Conservation (phyloP, 2,888 invertebrate genomes). For the Catocala fraxini region DNA sequence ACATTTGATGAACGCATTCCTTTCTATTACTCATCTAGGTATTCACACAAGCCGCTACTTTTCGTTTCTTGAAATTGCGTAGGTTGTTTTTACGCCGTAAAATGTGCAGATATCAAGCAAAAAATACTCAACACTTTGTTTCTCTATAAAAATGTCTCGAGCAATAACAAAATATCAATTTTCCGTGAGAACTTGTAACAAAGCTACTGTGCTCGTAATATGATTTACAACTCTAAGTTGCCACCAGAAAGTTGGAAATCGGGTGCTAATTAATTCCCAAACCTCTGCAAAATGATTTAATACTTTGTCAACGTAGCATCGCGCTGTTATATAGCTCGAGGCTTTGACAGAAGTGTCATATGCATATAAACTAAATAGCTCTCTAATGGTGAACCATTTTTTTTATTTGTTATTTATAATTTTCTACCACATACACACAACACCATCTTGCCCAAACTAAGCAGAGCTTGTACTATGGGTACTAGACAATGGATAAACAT, state of each 20-base stretch:
- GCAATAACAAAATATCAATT: slow-evolving; percentile 40
- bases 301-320: no score
- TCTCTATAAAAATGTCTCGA: slow-evolving; percentile 6
- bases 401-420: no score
- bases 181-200: slow-evolving; percentile 32
- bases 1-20: neutral
- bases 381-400: no score
- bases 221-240: slow-evolving; percentile 45
- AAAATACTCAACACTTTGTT: slow-evolving; percentile 5
- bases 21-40: slow-evolving; percentile 11
- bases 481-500: no score
- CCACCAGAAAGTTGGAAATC: slow-evolving; percentile 46
- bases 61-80: slow-evolving; percentile 6
- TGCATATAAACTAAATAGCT: no score
- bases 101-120: slow-evolving; percentile 8
- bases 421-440: no score
- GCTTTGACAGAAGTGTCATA: no score
- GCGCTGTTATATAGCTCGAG: no score
- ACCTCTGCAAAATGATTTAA: slow-evolving; percentile 33
- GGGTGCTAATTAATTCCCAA: slow-evolving; percentile 46
- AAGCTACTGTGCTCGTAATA: slow-evolving; percentile 26
- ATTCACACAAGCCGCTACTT: neutral
- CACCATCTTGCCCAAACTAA: no score
- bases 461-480: no score
- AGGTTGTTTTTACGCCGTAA: neutral